Evolutionary conservation across 1,140 invertebrate species (phyloP), one percentile per base, ranked within the genome.

Genomic region (Ceratosolen fusciceps): DNA sequence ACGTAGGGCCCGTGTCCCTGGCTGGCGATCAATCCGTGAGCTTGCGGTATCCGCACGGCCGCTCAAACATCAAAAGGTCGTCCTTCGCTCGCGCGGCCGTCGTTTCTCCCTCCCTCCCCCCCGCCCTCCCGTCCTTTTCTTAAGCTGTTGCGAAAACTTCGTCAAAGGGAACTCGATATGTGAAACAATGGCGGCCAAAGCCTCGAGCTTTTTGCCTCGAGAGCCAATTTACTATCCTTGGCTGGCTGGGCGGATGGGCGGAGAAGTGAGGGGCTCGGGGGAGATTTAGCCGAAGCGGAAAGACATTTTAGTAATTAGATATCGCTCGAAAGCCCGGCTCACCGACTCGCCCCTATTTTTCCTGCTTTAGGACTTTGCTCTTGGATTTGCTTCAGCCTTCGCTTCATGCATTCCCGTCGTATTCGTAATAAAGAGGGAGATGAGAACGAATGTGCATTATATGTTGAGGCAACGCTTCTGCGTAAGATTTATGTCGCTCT

Each of bases 371-470:
- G 5, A 8, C 24, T 26, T 56, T 24, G 21, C 24, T 24, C 24
- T 21, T 54, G 10, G 26, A 29, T 21, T 62, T 26, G 5, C 29
- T 62, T 62, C 29, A 19, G 26, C 10, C 1, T 7, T 34, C 24
- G 2, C 26, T 24, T 39, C 19, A 26, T 47, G 60, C 73, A 16
- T 56, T 21, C 26, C 54, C 10, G 34, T 56, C 14, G 37, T 12
- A 21, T 31, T 39, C 49, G 43, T 60, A 43, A 52, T 49, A 67
- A 52, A 67, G 74, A 67, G 60, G 12, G 43, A 49, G 72, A 65
- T 52, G 70, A 73, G 77, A 67, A 73, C 77, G 77, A 79, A 79
- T 79, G 77, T 70, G 24, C 77, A 67, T 78, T 78, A 78, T n/a
- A n/a, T 62, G 76, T 78, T 49, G 77, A 79, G 67, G 56, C 56